These are phyloP conservation scores for Melanargia galathea DNA, from an alignment of 2,888 invertebrate species.

Conservation along the genomic window DNA sequence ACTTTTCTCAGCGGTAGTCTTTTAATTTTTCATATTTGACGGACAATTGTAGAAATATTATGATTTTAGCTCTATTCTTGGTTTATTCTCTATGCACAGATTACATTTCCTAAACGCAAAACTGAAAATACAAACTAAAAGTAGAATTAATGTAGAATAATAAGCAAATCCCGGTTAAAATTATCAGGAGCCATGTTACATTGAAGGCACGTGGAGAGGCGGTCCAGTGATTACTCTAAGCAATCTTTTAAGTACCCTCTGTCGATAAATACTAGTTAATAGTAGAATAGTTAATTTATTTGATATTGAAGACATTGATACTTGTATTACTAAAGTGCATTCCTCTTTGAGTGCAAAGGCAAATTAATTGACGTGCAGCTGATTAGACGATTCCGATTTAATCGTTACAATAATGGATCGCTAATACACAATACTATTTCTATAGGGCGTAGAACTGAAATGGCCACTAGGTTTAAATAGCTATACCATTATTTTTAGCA, in stretches of 20 bases:
- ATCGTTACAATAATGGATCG: neutral
- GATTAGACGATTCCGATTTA: constrained; percentile 4
- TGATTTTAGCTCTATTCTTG: too few relatives aligned
- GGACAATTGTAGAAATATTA: too few relatives aligned
- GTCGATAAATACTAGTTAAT: neutral
- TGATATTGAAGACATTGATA: constrained; percentile 9
- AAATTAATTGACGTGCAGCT: constrained; percentile 9
- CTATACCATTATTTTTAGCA: too few relatives aligned
- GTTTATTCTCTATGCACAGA: too few relatives aligned
- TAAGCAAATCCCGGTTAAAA: too few relatives aligned
- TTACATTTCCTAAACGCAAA: too few relatives aligned
- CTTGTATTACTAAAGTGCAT: neutral
- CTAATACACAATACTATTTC: neutral
- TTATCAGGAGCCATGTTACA: too few relatives aligned
- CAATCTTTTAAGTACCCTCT: neutral
- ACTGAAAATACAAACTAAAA: too few relatives aligned
- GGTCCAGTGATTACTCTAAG: neutral
- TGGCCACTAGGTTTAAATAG: neutral
- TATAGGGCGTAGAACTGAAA: neutral
- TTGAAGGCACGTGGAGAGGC: too few relatives aligned
- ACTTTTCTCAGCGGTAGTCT: too few relatives aligned
- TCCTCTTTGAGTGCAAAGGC: neutral
- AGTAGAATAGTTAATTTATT: constrained; percentile 12
- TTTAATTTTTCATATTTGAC: too few relatives aligned
- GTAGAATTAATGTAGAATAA: too few relatives aligned